phyloP scores from a whole-genome alignment of 2,797 vertebrate species.

The Peromyscus melanophrys region DNA sequence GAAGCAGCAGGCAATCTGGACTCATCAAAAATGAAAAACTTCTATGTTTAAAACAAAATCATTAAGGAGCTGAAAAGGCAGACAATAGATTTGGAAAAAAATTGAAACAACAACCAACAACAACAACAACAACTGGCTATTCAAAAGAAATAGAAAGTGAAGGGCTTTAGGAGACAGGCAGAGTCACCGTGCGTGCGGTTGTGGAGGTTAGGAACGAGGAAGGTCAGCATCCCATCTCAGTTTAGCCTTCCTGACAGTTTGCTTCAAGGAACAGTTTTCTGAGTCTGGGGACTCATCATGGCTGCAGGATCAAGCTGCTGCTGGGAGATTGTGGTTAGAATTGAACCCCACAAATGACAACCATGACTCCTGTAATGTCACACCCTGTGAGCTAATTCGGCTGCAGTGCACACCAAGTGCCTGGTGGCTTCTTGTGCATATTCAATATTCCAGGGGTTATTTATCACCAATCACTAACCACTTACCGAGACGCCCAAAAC shows the following conservation, averaged over 20 bases:
- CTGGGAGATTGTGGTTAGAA: neutral
- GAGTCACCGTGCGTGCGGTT: neutral
- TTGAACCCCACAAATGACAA: neutral
- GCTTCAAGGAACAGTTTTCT: neutral
- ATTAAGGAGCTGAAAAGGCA: neutral
- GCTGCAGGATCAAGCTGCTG: neutral
- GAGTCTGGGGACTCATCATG: neutral
- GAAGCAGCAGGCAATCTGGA: neutral
- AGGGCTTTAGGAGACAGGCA: neutral
- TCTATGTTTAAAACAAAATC: neutral
- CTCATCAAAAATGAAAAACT: neutral
- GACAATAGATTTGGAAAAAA: neutral
- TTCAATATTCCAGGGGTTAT: constrained; percentile 62
- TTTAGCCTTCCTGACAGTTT: neutral
- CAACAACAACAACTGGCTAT: neutral
- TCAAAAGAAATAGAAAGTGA: constrained; percentile 14
- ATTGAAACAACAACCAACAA: neutral
- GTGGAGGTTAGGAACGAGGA: neutral
- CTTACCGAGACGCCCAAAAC: neutral
- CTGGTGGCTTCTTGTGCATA: neutral
- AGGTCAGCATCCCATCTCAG: neutral
- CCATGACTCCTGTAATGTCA: neutral
- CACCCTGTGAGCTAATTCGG: neutral
- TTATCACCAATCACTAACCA: constrained; percentile 30
- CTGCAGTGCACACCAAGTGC: neutral